Evolutionary conservation across 2,797 vertebrate species (phyloP).

Genomic region (Semaprochilodus insignis): DNA sequence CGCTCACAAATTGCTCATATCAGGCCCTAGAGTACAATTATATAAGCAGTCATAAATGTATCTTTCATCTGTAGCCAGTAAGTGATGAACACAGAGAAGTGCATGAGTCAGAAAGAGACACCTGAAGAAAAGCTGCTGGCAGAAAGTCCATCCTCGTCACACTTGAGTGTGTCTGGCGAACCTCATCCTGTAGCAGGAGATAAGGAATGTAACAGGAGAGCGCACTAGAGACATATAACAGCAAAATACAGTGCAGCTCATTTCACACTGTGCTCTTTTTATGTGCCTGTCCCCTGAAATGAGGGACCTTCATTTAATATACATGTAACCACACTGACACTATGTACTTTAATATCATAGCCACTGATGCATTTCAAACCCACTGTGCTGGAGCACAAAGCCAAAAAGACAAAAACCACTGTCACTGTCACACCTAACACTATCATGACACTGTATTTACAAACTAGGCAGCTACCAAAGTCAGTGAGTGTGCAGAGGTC

Average conservation of each 20-base stretch:
- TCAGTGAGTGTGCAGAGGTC: not conserved
- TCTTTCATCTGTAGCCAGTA: not conserved
- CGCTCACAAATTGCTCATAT: too few relatives aligned
- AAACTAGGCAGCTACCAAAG: not conserved
- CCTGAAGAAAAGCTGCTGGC: conserved; percentile 58
- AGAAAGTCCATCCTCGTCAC: conserved; percentile 68
- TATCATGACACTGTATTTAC: not conserved
- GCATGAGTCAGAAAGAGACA: conserved; percentile 31
- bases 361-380: too few relatives aligned
- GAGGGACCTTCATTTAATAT: not conserved
- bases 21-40: too few relatives aligned
- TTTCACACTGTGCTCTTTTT: not conserved
- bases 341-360: not conserved
- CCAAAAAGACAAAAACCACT: too few relatives aligned
- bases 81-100: not conserved
- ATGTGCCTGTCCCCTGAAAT: not conserved
- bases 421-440: too few relatives aligned
- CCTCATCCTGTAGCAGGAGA: conserved; percentile 54
- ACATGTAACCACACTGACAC: not conserved
- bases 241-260: not conserved
- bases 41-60: not conserved
- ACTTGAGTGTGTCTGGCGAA: conserved; percentile 52
- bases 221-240: not conserved
- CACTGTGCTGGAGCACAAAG: too few relatives aligned
- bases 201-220: conserved; percentile 18